A percentile compares a stretch with the other conserved stretches of the same genome.
Evolutionary conservation across 2,113 vertebrate genomes (phyloP).

Genomic region (Siniperca chuatsi): DNA sequence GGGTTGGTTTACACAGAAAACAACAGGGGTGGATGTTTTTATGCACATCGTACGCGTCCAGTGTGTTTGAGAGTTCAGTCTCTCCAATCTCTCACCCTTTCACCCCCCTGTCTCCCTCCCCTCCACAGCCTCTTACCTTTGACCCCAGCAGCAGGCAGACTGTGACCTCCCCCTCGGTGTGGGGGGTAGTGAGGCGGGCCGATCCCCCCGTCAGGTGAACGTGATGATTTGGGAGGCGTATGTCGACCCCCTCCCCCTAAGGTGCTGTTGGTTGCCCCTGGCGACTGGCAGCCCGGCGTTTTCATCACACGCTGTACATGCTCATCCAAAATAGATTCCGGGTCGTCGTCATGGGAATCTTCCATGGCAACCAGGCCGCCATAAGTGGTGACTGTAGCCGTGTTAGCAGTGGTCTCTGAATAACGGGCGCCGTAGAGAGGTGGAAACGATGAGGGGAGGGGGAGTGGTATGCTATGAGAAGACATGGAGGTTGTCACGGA

Average conservation of each 20-base stretch:
- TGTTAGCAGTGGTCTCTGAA: slow-evolving; percentile 85
- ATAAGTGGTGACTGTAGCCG: slow-evolving; percentile 76
- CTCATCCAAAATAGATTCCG: slow-evolving; percentile 94
- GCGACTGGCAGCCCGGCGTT: slow-evolving; percentile 94
- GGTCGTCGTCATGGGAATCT: slow-evolving; percentile 92
- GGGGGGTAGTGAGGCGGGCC: slow-evolving; percentile 77
- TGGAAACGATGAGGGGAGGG: slow-evolving; percentile 79
- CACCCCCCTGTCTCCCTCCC: background rate
- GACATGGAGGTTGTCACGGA: slow-evolving; percentile 84
- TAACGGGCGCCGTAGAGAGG: slow-evolving; percentile 90
- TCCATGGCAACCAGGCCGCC: slow-evolving; percentile 86
- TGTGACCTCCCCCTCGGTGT: slow-evolving; percentile 73
- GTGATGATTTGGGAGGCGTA: slow-evolving; percentile 87
- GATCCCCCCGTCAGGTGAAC: slow-evolving; percentile 88
- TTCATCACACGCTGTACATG: slow-evolving; percentile 95
- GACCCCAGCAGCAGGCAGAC: slow-evolving; percentile 68
- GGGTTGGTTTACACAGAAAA: too few species aligned
- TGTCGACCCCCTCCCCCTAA: slow-evolving; percentile 85
- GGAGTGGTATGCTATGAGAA: slow-evolving; percentile 88
- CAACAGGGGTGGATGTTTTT: background rate
- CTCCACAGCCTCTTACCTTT: slow-evolving; percentile 72
- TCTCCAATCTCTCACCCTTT: background rate
- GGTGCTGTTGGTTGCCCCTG: slow-evolving; percentile 85
- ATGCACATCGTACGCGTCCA: background rate
- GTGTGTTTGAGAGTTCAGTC: background rate